phyloP scores from a whole-genome alignment of 2,113 vertebrate species.

The Donacobius atricapilla region DNA sequence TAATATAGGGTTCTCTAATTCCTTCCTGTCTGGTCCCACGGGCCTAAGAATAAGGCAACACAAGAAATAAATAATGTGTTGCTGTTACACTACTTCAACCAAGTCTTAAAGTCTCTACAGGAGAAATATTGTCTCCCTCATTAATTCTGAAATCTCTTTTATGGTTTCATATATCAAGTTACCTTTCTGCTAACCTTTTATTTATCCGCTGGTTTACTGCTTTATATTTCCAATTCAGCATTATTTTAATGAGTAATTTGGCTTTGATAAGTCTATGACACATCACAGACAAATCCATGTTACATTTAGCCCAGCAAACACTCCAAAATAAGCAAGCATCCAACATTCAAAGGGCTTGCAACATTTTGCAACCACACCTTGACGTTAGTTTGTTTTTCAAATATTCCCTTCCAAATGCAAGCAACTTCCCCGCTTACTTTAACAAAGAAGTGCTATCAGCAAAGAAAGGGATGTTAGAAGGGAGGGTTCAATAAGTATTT shows the following conservation, averaged over 20 bases:
- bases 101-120: conserved; percentile 58
- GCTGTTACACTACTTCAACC: conserved; percentile 56
- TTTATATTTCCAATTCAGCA: conserved; percentile 50
- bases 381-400: conserved; percentile 27
- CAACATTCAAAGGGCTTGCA: neutral
- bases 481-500: neutral
- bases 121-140: conserved; percentile 65
- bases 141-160: conserved; percentile 63
- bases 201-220: conserved; percentile 15
- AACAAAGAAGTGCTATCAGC: neutral
- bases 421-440: neutral
- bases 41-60: conserved; percentile 70
- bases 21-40: conserved; percentile 75
- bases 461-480: conserved; percentile 13
- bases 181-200: conserved; percentile 52
- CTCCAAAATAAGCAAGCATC: neutral
- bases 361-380: neutral
- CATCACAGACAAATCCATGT: neutral
- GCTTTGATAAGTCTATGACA: neutral
- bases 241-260: conserved; percentile 57
- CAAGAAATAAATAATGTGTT: conserved; percentile 73
- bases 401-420: conserved; percentile 20
- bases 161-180: conserved; percentile 60
- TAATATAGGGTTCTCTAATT: conserved; percentile 76
- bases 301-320: neutral